These are phyloP conservation scores for Brachylomia viminalis DNA, from an alignment of 2,888 invertebrate genomes.

Conservation along the genomic window DNA sequence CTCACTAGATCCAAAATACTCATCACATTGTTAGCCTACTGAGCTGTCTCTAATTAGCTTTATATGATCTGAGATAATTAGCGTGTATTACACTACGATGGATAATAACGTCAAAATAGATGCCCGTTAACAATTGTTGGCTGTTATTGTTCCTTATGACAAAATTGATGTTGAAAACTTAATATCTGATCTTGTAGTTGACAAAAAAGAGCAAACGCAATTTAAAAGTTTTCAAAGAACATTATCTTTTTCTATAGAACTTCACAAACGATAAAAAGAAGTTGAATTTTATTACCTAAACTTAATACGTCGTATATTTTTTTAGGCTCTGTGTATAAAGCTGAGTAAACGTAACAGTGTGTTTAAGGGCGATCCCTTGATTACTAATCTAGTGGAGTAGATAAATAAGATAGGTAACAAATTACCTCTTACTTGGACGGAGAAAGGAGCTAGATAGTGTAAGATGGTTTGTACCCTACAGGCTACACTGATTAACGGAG, in stretches of 20 bases:
- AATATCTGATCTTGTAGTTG: neutral
- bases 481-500: constrained; percentile 34
- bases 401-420: constrained; percentile 60
- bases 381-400: constrained; percentile 53
- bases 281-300: constrained; percentile 16
- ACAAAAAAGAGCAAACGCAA: neutral
- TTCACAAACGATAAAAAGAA: constrained; percentile 13
- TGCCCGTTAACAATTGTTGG: constrained; percentile 53
- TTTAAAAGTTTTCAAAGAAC: neutral
- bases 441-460: constrained; percentile 40
- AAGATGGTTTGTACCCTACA: constrained; percentile 44
- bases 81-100: constrained; percentile 77
- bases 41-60: constrained; percentile 78
- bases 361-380: constrained; percentile 42
- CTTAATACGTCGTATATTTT: constrained; percentile 26
- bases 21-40: constrained; percentile 73
- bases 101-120: constrained; percentile 73
- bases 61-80: no score
- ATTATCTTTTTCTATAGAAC: neutral
- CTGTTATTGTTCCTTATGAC: constrained; percentile 26
- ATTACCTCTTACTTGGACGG: constrained; percentile 50
- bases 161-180: constrained; percentile 9
- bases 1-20: constrained; percentile 67
- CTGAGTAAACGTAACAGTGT: constrained; percentile 35
- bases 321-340: neutral